Conservation (phyloP, 2,113 vertebrate species). For the Scopus umbretta region DNA sequence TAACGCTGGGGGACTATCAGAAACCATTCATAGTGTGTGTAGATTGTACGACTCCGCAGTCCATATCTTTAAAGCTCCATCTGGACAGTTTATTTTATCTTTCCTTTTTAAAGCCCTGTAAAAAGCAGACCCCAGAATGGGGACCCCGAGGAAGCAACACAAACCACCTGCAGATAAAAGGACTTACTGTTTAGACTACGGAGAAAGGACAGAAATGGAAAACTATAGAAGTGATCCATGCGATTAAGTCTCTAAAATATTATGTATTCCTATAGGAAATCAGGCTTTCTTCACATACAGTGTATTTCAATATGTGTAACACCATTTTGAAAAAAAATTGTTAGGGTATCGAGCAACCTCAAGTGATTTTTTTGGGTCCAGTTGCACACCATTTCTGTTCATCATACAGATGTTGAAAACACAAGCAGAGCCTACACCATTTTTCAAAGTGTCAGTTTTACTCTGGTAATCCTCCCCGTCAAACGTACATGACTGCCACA, state of each 20-base stretch:
- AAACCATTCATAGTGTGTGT: not conserved
- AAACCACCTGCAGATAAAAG: not conserved
- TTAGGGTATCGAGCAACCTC: not conserved
- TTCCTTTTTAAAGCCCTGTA: not conserved
- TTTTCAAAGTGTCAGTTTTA: not conserved
- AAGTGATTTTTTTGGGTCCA: not conserved
- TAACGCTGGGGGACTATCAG: not conserved
- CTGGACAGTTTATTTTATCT: constrained; percentile 33
- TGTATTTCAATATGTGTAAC: not conserved
- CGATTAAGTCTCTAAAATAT: not conserved
- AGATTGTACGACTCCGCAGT: not conserved
- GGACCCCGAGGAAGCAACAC: not conserved
- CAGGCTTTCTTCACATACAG: not conserved
- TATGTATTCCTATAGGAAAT: not conserved
- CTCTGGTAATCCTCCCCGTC: not conserved
- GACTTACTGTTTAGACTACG: not conserved
- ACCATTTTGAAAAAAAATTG: not conserved
- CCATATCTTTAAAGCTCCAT: not conserved
- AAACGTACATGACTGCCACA: not conserved
- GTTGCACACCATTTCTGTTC: not conserved
- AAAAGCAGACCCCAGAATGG: not conserved
- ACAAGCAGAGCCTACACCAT: not conserved
- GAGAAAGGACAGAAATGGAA: not conserved
- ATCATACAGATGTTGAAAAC: not conserved
- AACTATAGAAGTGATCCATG: not conserved